Conservation (phyloP, 2,797 vertebrate genomes). For the Myoxocephalus aenaeus region DNA sequence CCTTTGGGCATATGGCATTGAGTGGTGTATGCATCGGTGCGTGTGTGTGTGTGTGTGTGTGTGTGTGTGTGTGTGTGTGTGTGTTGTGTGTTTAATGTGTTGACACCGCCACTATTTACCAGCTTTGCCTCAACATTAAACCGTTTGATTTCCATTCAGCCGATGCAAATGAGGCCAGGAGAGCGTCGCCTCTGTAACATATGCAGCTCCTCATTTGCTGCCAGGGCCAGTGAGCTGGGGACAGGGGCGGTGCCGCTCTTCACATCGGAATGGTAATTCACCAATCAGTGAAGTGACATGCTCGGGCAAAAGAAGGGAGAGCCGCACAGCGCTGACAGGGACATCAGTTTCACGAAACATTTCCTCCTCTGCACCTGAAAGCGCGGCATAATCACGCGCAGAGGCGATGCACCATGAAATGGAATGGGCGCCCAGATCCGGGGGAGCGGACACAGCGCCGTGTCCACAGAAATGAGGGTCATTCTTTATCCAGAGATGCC, state of each 20-base stretch:
- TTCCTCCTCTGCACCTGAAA: conserved; percentile 92
- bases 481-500: conserved; percentile 83
- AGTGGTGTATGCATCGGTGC: neutral
- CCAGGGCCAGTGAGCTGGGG: conserved; percentile 64
- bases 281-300: conserved; percentile 91
- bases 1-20: conserved; percentile 54
- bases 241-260: conserved; percentile 79
- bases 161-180: conserved; percentile 86
- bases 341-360: conserved; percentile 94
- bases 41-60: neutral
- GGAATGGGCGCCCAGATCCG: conserved; percentile 88
- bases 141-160: conserved; percentile 86
- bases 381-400: conserved; percentile 87
- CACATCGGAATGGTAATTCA: conserved; percentile 90
- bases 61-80: neutral
- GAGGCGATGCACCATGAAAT: conserved; percentile 91
- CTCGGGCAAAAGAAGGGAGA: conserved; percentile 82
- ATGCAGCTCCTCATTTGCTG: conserved; percentile 86
- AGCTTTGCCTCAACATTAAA: conserved; percentile 78
- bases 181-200: conserved; percentile 85
- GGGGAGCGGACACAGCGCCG: conserved; percentile 86
- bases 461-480: conserved; percentile 90
- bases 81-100: conserved; percentile 47
- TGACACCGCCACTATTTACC: conserved; percentile 82
- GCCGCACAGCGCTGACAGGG: conserved; percentile 88